A percentile compares a stretch with the other conserved stretches of the same genome.
Conservation (phyloP, 2,888 invertebrate species). For the Adelognathus sp. region DNA sequence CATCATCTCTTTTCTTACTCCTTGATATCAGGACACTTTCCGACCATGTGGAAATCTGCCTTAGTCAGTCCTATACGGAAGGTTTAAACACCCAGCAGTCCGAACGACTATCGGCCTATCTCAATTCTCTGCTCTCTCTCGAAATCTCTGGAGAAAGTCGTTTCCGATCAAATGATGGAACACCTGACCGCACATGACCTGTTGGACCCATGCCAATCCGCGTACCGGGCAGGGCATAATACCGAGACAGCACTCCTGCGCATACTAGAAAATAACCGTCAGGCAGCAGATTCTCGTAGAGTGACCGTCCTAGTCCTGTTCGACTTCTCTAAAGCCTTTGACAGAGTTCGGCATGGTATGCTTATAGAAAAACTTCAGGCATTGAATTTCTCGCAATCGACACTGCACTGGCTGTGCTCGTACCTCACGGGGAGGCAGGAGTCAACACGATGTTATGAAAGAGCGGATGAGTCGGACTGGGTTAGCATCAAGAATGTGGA, state of each 20-base stretch:
- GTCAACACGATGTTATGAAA: background rate
- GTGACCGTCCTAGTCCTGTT: constrained; percentile 62
- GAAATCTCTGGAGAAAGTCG: constrained; percentile 60
- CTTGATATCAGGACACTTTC: constrained; percentile 46
- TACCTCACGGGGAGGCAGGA: constrained; percentile 26
- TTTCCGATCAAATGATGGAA: constrained; percentile 55
- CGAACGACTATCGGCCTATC: constrained; percentile 65
- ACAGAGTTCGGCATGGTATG: constrained; percentile 60
- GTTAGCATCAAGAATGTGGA: background rate
- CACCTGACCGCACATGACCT: constrained; percentile 62
- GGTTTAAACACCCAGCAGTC: constrained; percentile 28
- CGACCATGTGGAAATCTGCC: constrained; percentile 63
- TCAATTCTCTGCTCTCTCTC: constrained; percentile 62
- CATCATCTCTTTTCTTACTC: background rate
- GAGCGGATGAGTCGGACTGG: background rate
- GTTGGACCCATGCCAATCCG: constrained; percentile 65
- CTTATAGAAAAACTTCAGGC: constrained; percentile 56
- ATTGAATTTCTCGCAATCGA: constrained; percentile 78
- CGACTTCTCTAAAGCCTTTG: constrained; percentile 72
- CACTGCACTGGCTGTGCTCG: constrained; percentile 70
- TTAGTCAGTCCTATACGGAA: constrained; percentile 65
- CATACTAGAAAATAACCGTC: constrained; percentile 64
- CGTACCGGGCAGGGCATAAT: constrained; percentile 63
- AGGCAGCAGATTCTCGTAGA: constrained; percentile 58
- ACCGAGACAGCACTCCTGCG: constrained; percentile 66